These are phyloP conservation scores for Drosophila kambysellisi DNA, from an alignment of 2,888 invertebrate species.

Conservation along the genomic window DNA sequence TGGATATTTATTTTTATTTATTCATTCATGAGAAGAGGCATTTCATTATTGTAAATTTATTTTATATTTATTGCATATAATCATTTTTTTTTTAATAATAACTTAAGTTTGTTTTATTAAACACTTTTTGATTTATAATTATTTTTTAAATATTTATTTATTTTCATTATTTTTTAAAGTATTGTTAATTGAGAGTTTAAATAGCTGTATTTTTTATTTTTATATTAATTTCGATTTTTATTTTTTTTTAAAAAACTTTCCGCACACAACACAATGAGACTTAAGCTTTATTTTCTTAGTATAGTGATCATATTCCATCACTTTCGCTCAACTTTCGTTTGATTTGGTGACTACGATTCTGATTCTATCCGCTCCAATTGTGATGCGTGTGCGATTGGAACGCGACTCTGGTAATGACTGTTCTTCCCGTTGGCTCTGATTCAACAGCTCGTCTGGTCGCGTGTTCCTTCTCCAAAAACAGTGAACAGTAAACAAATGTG, in stretches of 20 bases:
- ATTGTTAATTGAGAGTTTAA: background rate
- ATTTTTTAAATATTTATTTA: background rate
- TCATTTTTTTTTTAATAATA: background rate
- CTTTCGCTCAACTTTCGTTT: conserved; percentile 28
- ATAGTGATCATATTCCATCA: background rate
- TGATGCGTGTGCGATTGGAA: conserved; percentile 65
- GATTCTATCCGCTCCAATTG: conserved; percentile 52
- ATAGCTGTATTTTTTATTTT: background rate
- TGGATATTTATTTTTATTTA: background rate
- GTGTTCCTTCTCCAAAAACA: conserved; percentile 74
- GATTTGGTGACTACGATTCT: conserved; percentile 1
- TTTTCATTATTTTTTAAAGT: background rate
- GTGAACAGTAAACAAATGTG: conserved; percentile 53
- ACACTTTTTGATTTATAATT: background rate
- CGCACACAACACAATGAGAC: background rate
- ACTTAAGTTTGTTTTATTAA: background rate
- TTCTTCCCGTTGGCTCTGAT: conserved; percentile 63
- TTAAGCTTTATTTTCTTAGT: background rate
- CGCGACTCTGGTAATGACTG: conserved; percentile 74
- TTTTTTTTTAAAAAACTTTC: background rate
- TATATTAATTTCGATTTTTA: background rate
- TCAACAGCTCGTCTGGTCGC: conserved; percentile 57
- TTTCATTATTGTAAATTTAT: background rate
- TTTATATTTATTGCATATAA: background rate
- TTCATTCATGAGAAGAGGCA: background rate